A percentile compares a stretch with the other conserved stretches of the same genome.
Conservation (phyloP, 2,888 invertebrate genomes). For the Andrena fulva region DNA sequence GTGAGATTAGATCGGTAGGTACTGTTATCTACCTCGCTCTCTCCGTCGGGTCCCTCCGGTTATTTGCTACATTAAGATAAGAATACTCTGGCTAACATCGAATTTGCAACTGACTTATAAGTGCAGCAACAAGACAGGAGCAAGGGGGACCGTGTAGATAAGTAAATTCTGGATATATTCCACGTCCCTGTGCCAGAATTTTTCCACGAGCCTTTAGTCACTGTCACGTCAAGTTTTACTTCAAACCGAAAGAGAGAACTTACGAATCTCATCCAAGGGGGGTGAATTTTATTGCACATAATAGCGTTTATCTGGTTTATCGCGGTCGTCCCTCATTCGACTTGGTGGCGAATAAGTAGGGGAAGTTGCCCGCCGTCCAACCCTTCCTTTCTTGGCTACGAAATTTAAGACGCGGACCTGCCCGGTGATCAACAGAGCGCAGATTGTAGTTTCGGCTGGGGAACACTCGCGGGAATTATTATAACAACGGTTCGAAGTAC, state of each 20-base stretch:
- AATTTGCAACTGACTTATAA: slow-evolving; percentile 70
- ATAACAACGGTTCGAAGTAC: not conserved
- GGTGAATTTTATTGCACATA: slow-evolving; percentile 39
- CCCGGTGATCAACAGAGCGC: not conserved
- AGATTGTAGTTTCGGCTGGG: not conserved
- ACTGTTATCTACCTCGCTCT: slow-evolving; percentile 80
- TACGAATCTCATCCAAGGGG: slow-evolving; percentile 29
- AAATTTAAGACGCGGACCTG: slow-evolving; percentile 15
- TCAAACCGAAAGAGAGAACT: slow-evolving; percentile 29
- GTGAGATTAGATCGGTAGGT: slow-evolving; percentile 83
- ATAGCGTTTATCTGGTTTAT: slow-evolving; percentile 42
- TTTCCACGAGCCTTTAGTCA: not conserved
- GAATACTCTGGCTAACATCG: slow-evolving; percentile 76
- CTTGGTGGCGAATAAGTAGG: slow-evolving; percentile 17
- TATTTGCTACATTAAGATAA: slow-evolving; percentile 82
- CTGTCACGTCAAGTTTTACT: not conserved
- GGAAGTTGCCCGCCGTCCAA: slow-evolving; percentile 12
- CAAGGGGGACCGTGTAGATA: not conserved
- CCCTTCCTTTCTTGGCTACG: slow-evolving; percentile 15
- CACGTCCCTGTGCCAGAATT: not conserved
- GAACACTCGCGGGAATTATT: not conserved
- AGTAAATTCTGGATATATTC: slow-evolving; percentile 18
- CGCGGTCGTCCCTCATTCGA: slow-evolving; percentile 35
- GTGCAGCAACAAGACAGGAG: slow-evolving; percentile 59
- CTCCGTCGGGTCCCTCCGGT: slow-evolving; percentile 78